phyloP scores from a whole-genome alignment of 2,888 invertebrate species.

The Pterostichus niger region DNA sequence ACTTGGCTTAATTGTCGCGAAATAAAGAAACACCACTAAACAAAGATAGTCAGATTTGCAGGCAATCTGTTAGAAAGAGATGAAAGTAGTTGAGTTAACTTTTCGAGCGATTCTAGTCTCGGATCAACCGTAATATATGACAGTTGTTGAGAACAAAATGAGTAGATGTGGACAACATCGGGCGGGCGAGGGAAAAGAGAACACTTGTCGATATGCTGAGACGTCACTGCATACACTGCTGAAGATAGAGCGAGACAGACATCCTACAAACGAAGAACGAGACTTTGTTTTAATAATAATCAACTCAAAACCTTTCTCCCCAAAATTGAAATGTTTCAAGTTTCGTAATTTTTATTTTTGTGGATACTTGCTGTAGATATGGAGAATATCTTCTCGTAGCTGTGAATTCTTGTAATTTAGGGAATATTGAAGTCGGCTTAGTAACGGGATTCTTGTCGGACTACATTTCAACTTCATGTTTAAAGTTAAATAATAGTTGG shows the following conservation, averaged over 20 bases:
- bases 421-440: constrained; percentile 7
- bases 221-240: constrained; percentile 34
- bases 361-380: too few species aligned
- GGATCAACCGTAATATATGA: constrained; percentile 56
- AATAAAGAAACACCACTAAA: constrained; percentile 42
- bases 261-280: neutral
- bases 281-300: constrained; percentile 29
- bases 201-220: constrained; percentile 60
- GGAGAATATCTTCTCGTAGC: neutral
- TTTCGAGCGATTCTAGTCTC: constrained; percentile 43
- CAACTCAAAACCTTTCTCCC: constrained; percentile 3
- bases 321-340: neutral
- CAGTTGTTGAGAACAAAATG: constrained; percentile 58
- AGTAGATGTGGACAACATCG: constrained; percentile 11
- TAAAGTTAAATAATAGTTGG: constrained; percentile 51
- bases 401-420: constrained; percentile 40
- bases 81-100: constrained; percentile 28
- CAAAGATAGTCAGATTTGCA: constrained; percentile 1
- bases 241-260: constrained; percentile 3
- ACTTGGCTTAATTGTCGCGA: constrained; percentile 41
- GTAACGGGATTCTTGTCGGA: constrained; percentile 44
- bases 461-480: constrained; percentile 47
- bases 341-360: too few species aligned
- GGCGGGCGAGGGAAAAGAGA: constrained; percentile 2
- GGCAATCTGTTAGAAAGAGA: constrained; percentile 26